Evolutionary conservation across 1,140 invertebrate species (phyloP).

Genomic region (Caenorhabditis tropicalis): DNA sequence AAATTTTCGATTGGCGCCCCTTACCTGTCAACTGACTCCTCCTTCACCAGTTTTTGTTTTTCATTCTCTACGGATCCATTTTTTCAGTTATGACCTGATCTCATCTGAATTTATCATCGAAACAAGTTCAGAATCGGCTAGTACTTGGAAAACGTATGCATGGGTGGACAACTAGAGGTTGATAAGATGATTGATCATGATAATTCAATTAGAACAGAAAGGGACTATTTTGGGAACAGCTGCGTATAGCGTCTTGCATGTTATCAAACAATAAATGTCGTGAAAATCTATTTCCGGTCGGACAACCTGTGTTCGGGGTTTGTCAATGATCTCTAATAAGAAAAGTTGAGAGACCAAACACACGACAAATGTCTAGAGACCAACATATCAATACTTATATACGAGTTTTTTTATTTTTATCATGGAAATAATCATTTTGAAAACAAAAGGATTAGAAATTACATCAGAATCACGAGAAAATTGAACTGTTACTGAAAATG

Average conservation of each 20-base stretch:
- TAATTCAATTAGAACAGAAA: neutral
- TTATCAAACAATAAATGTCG: neutral
- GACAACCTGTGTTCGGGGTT: constrained; percentile 27
- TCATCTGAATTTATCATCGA: no score
- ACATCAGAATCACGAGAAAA: neutral
- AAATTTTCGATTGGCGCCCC: neutral
- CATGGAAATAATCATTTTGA: neutral
- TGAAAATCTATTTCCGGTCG: constrained; percentile 14
- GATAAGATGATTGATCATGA: neutral
- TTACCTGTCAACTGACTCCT: neutral
- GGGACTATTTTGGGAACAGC: constrained; percentile 19
- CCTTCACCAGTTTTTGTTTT: neutral
- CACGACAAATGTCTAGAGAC: neutral
- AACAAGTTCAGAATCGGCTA: neutral
- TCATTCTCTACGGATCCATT: neutral
- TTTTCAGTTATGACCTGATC: neutral
- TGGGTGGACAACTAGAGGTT: neutral
- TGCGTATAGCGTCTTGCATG: neutral
- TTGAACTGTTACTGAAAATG: neutral
- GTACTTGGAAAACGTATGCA: neutral
- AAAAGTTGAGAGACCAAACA: constrained; percentile 22
- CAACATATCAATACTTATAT: neutral
- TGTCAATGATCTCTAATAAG: constrained; percentile 9
- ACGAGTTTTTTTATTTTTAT: neutral
- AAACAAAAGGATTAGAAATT: neutral